A percentile compares a stretch with the other conserved stretches of the same genome.
phyloP scores from a whole-genome alignment of 2,888 invertebrate species.

The Galerucella pusilla region DNA sequence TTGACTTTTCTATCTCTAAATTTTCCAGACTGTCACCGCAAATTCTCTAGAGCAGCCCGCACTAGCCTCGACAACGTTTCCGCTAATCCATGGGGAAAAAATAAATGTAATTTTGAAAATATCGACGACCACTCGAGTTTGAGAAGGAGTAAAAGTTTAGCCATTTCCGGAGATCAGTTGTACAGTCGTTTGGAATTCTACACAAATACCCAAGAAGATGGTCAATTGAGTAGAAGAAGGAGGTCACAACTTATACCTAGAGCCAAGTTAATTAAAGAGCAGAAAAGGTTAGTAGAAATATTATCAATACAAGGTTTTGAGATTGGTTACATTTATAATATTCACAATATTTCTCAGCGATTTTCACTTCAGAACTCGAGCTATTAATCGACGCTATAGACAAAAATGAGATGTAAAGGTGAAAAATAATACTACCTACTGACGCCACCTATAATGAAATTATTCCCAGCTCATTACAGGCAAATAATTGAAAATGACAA shows the following conservation, averaged over 20 bases:
- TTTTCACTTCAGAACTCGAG: no score
- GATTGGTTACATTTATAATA: not conserved
- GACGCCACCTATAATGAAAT: no score
- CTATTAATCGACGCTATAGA: no score
- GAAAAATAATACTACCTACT: no score
- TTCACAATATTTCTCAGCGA: no score
- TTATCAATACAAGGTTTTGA: not conserved
- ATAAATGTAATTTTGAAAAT: slow-evolving; percentile 10
- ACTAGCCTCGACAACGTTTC: slow-evolving; percentile 63
- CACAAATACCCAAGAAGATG: slow-evolving; percentile 67
- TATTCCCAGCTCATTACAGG: no score
- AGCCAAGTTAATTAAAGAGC: slow-evolving; percentile 80
- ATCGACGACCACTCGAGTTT: slow-evolving; percentile 49
- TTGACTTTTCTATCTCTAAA: not conserved
- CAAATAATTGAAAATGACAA: no score
- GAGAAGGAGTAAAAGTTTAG: slow-evolving; percentile 55
- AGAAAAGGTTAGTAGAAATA: slow-evolving; percentile 10
- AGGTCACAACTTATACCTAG: slow-evolving; percentile 84
- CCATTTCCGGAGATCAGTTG: slow-evolving; percentile 79
- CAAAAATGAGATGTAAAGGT: no score
- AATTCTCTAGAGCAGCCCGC: slow-evolving; percentile 39
- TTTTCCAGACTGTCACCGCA: slow-evolving; percentile 8
- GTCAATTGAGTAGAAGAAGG: slow-evolving; percentile 35
- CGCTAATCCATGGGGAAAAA: slow-evolving; percentile 55
- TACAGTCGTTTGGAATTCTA: slow-evolving; percentile 74